A percentile compares a stretch with the other conserved stretches of the same genome.
Conservation (phyloP, 2,113 vertebrate genomes). For the Lepus europaeus region DNA sequence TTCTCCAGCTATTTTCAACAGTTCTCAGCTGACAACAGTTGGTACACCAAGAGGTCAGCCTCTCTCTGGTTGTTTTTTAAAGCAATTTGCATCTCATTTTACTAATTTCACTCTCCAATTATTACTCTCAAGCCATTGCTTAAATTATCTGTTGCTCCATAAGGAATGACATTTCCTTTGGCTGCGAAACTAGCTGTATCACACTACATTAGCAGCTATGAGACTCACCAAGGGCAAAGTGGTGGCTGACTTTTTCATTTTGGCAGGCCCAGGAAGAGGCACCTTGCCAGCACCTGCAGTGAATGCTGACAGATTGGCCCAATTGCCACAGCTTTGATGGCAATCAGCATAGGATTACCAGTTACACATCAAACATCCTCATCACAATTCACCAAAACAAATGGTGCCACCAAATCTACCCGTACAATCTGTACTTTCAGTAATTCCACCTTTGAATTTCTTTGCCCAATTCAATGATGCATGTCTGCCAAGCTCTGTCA, state of each 20-base stretch:
- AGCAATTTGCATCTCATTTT: slow-evolving; percentile 87
- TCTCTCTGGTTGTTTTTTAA: slow-evolving; percentile 69
- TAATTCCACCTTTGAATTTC: slow-evolving; percentile 73
- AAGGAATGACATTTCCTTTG: slow-evolving; percentile 85
- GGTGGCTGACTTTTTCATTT: slow-evolving; percentile 74
- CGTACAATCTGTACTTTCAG: slow-evolving; percentile 53
- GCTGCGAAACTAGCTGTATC: slow-evolving; percentile 78
- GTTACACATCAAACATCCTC: slow-evolving; percentile 71
- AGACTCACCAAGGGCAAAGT: slow-evolving; percentile 80
- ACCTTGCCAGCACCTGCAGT: slow-evolving; percentile 81
- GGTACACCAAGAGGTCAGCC: slow-evolving; percentile 75
- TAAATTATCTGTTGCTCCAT: slow-evolving; percentile 87
- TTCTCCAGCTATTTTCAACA: neutral
- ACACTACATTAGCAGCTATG: slow-evolving; percentile 75
- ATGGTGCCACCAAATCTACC: slow-evolving; percentile 73
- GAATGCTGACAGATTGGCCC: slow-evolving; percentile 83
- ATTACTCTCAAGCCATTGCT: slow-evolving; percentile 86
- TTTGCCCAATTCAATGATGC: slow-evolving; percentile 78
- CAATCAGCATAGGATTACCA: slow-evolving; percentile 84
- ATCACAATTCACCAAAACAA: slow-evolving; percentile 81
- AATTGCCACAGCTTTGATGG: slow-evolving; percentile 71
- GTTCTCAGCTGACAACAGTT: slow-evolving; percentile 67
- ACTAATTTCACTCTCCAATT: slow-evolving; percentile 87
- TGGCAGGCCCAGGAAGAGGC: slow-evolving; percentile 82
- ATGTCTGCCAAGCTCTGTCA: slow-evolving; percentile 80